Evolutionary conservation across 2,113 vertebrate species (phyloP).

Genomic region (Carassius carassius): DNA sequence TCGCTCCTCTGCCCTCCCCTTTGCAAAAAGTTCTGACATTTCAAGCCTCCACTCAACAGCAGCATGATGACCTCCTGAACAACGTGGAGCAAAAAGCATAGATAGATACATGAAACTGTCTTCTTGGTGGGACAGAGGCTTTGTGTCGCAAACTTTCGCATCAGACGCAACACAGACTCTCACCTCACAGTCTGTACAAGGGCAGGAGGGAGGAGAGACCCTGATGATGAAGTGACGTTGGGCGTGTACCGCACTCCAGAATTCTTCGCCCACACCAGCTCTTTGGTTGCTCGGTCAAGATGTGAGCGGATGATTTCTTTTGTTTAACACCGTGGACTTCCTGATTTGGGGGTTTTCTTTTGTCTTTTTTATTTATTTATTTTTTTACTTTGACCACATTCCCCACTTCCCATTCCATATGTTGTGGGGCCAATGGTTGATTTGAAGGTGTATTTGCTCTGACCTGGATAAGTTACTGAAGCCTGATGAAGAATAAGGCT

Average conservation of each 20-base stretch:
- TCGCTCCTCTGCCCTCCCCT: conserved; percentile 42
- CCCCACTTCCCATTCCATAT: neutral
- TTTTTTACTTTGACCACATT: conserved; percentile 42
- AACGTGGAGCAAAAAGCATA: conserved; percentile 43
- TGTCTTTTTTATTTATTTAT: conserved; percentile 45
- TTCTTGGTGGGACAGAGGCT: neutral
- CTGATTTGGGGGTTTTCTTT: conserved; percentile 58
- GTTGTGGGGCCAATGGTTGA: conserved; percentile 58
- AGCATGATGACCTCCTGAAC: conserved; percentile 32
- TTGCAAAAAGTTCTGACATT: conserved; percentile 37
- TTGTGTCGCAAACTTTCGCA: neutral
- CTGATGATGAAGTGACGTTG: conserved; percentile 70
- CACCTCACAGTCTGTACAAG: neutral
- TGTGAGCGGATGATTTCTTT: conserved; percentile 74
- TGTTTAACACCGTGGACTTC: conserved; percentile 59
- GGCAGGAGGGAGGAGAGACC: conserved; percentile 28
- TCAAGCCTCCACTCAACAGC: conserved; percentile 17
- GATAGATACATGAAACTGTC: neutral
- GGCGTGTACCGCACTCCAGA: conserved; percentile 53
- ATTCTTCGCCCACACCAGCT: conserved; percentile 58
- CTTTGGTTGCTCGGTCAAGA: conserved; percentile 63
- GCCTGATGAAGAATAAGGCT: conserved; percentile 99
- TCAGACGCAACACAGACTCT: neutral
- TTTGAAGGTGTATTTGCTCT: conserved; percentile 57
- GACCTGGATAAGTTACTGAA: conserved; percentile 70